A percentile compares a stretch with the other conserved stretches of the same genome.
These are phyloP conservation scores for Clarias magur DNA, from an alignment of 2,113 vertebrate genomes.

Conservation along the genomic window DNA sequence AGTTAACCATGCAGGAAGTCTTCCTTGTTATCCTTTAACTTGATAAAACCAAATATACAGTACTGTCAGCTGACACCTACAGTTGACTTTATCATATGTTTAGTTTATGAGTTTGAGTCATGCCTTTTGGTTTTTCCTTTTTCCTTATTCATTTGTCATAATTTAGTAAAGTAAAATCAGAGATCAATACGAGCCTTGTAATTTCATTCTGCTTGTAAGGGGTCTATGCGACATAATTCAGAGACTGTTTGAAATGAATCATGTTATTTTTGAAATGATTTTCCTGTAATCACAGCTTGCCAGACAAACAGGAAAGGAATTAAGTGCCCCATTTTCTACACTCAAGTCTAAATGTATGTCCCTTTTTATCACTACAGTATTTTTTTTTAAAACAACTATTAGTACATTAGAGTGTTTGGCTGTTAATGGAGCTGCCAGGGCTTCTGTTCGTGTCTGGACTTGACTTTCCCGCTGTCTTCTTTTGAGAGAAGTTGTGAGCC, in stretches of 20 bases:
- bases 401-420: background rate
- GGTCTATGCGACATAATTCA: background rate
- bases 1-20: constrained; percentile 4
- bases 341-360: background rate
- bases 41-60: background rate
- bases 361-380: background rate
- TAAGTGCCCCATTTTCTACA: background rate
- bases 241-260: background rate
- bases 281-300: constrained; percentile 2
- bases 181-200: constrained; percentile 64
- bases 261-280: constrained; percentile 2
- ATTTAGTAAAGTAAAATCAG: constrained; percentile 49
- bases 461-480: constrained; percentile 19
- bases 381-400: background rate
- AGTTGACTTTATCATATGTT: background rate
- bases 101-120: background rate
- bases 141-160: background rate
- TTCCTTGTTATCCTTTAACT: background rate
- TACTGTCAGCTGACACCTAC: background rate
- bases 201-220: constrained; percentile 54
- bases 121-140: background rate
- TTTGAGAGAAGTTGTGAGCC: constrained; percentile 9
- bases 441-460: background rate
- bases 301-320: background rate
- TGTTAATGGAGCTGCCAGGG: background rate